Percentiles rank a stretch among this genome's conserved stretches.
Evolutionary conservation across 1,140 invertebrate genomes (phyloP).

Genomic region (Eufriesea mexicana): DNA sequence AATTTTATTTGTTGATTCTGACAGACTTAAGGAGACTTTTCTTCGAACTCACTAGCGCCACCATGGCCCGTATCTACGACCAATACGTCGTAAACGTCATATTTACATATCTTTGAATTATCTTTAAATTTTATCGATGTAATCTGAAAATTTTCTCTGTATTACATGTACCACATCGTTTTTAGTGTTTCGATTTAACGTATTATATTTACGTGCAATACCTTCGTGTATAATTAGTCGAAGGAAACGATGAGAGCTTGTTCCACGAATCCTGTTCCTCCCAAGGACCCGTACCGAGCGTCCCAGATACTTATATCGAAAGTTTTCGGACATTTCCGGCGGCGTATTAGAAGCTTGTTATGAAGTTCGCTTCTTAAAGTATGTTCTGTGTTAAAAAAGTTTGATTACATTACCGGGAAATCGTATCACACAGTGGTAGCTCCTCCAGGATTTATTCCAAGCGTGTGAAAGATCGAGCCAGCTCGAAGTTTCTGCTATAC

Average conservation of each 20-base stretch:
- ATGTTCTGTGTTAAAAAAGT: slow-evolving; percentile 21
- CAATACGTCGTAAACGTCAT: no score
- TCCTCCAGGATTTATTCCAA: not conserved
- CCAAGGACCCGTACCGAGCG: not conserved
- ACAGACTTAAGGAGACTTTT: no score
- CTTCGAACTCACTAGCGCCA: no score
- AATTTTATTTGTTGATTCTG: no score
- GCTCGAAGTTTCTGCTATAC: not conserved
- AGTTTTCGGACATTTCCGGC: not conserved
- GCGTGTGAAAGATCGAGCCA: not conserved
- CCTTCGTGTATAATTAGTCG: no score
- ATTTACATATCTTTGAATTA: no score
- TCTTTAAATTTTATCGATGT: no score
- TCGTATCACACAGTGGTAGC: not conserved
- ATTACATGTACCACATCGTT: no score
- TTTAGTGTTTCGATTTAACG: no score
- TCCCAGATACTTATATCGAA: slow-evolving; percentile 18
- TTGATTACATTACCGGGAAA: slow-evolving; percentile 32
- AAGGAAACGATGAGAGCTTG: not conserved
- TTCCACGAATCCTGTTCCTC: not conserved
- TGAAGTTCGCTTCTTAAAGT: slow-evolving; percentile 12
- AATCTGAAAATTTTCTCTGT: no score
- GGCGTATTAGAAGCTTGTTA: slow-evolving; percentile 18
- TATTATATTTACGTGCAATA: no score
- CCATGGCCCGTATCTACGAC: no score